These are phyloP conservation scores for Apeltes quadracus DNA, from an alignment of 2,113 vertebrate species.

Conservation along the genomic window DNA sequence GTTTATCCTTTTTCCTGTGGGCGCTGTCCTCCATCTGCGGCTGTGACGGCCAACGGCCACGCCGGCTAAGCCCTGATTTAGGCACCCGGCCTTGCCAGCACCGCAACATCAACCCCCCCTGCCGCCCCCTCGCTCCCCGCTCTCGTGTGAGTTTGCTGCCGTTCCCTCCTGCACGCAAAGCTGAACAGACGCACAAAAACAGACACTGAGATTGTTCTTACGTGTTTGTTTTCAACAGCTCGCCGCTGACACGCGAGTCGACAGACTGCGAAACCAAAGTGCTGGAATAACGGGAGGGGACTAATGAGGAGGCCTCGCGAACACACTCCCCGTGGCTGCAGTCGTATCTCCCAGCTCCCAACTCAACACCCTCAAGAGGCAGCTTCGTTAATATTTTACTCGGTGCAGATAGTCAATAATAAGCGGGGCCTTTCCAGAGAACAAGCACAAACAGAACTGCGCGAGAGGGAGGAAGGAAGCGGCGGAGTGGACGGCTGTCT, in stretches of 20 bases:
- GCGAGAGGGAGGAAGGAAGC: constrained; percentile 1
- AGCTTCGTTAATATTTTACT: constrained; percentile 66
- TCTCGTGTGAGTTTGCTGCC: constrained; percentile 36
- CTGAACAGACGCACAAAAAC: background rate
- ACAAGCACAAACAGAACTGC: constrained; percentile 41
- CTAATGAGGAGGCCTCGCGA: constrained; percentile 51
- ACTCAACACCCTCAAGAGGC: constrained; percentile 60
- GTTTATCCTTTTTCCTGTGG: constrained; percentile 74
- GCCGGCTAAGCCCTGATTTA: constrained; percentile 66
- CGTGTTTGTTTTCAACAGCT: background rate
- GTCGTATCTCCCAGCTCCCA: constrained; percentile 36
- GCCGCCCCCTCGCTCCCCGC: background rate
- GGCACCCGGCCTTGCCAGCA: constrained; percentile 54
- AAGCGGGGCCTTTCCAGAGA: constrained; percentile 54
- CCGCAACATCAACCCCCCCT: constrained; percentile 33
- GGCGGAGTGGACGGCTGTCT: constrained; percentile 47
- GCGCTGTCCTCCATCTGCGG: constrained; percentile 72
- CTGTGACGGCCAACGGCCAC: constrained; percentile 65
- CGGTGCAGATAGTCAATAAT: constrained; percentile 59
- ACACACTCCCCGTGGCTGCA: constrained; percentile 38
- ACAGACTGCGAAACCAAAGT: constrained; percentile 14
- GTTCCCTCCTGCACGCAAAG: background rate
- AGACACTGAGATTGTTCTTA: background rate
- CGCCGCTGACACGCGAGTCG: background rate
- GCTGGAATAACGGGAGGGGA: constrained; percentile 14